Percentiles rank a stretch among this genome's conserved stretches.
These are phyloP conservation scores for Apaloderma vittatum DNA, from an alignment of 2,113 vertebrate genomes.

Conservation along the genomic window DNA sequence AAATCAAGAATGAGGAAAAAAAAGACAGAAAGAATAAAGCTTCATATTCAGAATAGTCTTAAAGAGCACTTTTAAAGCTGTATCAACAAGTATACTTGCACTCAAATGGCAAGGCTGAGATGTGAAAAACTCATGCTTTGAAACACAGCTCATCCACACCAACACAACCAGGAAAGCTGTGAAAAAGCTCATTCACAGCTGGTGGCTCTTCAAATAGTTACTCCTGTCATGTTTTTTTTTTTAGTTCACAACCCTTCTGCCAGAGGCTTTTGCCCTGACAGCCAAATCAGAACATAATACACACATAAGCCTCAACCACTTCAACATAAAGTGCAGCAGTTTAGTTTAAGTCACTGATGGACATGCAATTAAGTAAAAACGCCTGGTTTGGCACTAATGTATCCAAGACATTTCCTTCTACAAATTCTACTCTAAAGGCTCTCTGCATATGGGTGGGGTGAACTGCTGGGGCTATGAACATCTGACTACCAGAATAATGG, in stretches of 20 bases:
- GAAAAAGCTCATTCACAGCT: not conserved
- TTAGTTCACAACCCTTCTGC: not conserved
- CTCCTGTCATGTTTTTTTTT: not conserved
- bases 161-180: not conserved
- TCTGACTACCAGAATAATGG: not conserved
- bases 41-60: not conserved
- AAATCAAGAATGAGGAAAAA: not conserved
- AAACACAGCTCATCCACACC: not conserved
- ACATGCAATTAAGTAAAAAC: not conserved
- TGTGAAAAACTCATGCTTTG: not conserved
- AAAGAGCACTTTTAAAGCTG: not conserved
- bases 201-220: not conserved
- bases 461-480: not conserved
- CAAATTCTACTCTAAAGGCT: not conserved
- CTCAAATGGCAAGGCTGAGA: not conserved
- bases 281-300: not conserved
- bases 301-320: not conserved
- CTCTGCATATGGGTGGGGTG: not conserved
- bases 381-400: not conserved
- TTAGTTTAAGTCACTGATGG: not conserved
- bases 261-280: not conserved
- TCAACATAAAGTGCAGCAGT: not conserved
- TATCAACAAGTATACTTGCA: not conserved
- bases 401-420: not conserved
- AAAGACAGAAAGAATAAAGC: conserved; percentile 3